Evolutionary conservation across 2,113 vertebrate species (phyloP).

Genomic region (Petrocephalus zakoni): DNA sequence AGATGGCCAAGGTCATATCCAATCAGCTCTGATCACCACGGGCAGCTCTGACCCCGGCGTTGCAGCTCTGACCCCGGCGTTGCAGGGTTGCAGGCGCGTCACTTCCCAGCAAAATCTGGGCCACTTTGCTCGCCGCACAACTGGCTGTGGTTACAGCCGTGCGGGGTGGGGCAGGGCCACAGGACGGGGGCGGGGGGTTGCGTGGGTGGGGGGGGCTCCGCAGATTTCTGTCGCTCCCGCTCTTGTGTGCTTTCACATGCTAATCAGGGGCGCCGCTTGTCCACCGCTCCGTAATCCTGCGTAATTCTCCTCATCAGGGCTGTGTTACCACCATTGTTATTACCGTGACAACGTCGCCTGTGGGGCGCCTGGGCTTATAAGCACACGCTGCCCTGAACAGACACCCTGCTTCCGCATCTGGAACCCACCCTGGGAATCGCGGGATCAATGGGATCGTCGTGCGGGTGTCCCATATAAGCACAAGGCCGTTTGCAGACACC

Average conservation of each 20-base stretch:
- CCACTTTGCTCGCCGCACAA: not conserved
- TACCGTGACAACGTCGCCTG: not conserved
- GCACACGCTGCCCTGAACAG: not conserved
- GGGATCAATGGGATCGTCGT: too few relatives aligned
- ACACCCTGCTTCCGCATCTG: not conserved
- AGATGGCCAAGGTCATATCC: not conserved
- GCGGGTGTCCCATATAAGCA: not conserved
- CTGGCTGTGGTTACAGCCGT: not conserved
- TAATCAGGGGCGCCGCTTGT: conserved; percentile 8
- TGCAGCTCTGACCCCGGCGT: not conserved
- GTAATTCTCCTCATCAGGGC: conserved; percentile 5
- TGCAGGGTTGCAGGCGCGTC: not conserved
- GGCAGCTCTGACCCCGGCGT: not conserved
- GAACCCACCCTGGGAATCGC: not conserved
- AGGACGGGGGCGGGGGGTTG: not conserved
- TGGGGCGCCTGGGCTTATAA: not conserved
- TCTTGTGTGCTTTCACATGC: conserved; percentile 14
- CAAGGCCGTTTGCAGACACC: not conserved
- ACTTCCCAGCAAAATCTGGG: not conserved
- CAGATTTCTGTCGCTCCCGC: not conserved
- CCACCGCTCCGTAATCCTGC: not conserved
- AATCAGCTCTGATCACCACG: not conserved
- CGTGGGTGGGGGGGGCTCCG: not conserved
- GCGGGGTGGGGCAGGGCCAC: not conserved
- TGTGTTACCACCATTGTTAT: not conserved